phyloP scores from a whole-genome alignment of 2,888 invertebrate genomes.

The Scelioninae gen. 1 region DNA sequence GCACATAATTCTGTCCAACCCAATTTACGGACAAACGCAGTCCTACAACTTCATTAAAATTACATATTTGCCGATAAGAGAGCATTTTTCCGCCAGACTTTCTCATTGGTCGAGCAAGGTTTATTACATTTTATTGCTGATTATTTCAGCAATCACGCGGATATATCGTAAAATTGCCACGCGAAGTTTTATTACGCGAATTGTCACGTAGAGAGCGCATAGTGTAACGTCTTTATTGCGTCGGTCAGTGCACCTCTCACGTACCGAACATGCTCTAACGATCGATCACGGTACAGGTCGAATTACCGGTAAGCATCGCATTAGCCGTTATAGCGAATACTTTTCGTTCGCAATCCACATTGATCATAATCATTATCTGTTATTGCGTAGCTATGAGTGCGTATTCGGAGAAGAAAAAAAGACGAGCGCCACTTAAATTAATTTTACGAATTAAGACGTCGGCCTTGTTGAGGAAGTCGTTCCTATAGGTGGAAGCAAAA shows the following conservation, averaged over 20 bases:
- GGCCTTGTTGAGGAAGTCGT: too few species aligned
- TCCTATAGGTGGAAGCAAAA: background rate
- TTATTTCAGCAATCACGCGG: conserved; percentile 52
- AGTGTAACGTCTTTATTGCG: conserved; percentile 64
- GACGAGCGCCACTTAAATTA: conserved; percentile 22
- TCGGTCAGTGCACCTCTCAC: conserved; percentile 48
- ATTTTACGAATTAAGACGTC: conserved; percentile 44
- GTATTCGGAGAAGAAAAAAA: conserved; percentile 28
- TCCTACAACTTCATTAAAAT: conserved; percentile 61
- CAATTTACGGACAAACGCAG: conserved; percentile 43
- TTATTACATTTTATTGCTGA: conserved; percentile 67
- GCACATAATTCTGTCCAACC: conserved; percentile 36
- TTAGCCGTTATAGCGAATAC: conserved; percentile 48
- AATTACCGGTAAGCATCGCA: conserved; percentile 52
- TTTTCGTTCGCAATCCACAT: conserved; percentile 40
- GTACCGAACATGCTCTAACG: conserved; percentile 53
- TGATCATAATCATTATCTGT: conserved; percentile 62
- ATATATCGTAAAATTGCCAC: conserved; percentile 61
- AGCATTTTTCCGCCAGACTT: conserved; percentile 19
- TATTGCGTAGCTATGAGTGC: conserved; percentile 48
- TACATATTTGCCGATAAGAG: conserved; percentile 55
- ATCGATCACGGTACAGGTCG: conserved; percentile 58
- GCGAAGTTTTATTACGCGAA: conserved; percentile 55
- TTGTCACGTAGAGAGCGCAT: conserved; percentile 61
- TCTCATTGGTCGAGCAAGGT: conserved; percentile 43